These are phyloP conservation scores for Montipora foliosa DNA, from an alignment of 64 coral and sea anemone species.

Conservation along the genomic window DNA sequence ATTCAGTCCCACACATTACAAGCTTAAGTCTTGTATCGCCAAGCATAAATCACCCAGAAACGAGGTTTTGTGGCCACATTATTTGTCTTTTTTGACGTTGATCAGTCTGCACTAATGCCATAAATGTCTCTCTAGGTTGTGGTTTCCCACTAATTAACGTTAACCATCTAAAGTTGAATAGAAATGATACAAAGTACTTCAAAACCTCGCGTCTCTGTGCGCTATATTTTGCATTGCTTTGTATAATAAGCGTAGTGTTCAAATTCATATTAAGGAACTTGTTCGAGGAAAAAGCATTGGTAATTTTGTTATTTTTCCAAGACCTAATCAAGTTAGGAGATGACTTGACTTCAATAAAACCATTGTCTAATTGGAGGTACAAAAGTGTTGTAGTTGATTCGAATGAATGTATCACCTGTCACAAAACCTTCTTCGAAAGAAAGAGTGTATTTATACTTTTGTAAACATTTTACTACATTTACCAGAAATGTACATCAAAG, in stretches of 20 bases:
- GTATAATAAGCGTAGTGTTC: neutral
- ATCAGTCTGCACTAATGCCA: neutral
- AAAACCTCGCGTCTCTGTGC: neutral
- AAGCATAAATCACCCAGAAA: neutral
- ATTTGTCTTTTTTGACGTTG: neutral
- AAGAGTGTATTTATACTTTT: conserved; percentile 20
- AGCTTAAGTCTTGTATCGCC: no score
- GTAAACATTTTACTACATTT: conserved; percentile 20
- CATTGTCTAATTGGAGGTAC: conserved; percentile 31
- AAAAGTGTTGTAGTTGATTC: conserved; percentile 22
- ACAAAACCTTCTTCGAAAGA: neutral
- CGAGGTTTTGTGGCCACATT: neutral
- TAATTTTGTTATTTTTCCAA: neutral
- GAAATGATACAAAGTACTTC: neutral
- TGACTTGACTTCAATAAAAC: neutral
- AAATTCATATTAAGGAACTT: neutral
- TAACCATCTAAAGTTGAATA: neutral
- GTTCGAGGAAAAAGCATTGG: neutral
- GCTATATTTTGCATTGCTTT: neutral
- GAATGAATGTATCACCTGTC: conserved; percentile 34
- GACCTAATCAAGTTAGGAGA: neutral
- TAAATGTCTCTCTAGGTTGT: neutral
- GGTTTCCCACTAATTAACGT: neutral
- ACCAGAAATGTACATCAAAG: neutral
- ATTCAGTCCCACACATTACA: no score